phyloP scores from a whole-genome alignment of 2,113 vertebrate genomes.

The Turnix velox region DNA sequence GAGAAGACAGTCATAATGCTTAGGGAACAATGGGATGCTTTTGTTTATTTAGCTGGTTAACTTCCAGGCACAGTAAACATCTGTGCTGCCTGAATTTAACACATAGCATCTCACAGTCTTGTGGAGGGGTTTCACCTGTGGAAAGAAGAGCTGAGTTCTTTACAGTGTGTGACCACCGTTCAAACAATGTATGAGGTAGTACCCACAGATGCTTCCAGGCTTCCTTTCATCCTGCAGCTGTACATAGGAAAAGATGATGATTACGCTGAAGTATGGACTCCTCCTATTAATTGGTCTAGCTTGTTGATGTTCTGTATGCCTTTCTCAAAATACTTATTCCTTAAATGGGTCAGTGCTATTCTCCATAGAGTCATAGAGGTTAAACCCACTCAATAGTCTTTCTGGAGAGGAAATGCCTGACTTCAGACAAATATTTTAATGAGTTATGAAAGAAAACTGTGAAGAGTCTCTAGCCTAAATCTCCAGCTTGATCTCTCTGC shows the following conservation, averaged over 20 bases:
- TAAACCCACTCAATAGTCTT: neutral
- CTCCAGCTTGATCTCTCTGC: neutral
- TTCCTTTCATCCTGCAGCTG: neutral
- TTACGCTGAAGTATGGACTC: neutral
- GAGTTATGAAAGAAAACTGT: neutral
- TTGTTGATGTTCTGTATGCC: accelerated
- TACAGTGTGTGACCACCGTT: accelerated
- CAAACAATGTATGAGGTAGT: neutral
- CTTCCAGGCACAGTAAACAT: neutral
- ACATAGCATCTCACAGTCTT: neutral
- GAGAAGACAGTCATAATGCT: neutral
- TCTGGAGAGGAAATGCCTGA: neutral
- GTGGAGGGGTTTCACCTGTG: neutral
- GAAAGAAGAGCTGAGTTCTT: neutral
- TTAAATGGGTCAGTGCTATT: neutral
- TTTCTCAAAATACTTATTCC: neutral
- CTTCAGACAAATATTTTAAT: neutral
- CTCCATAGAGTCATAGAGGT: neutral
- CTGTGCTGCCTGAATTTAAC: neutral
- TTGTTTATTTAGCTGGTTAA: neutral
- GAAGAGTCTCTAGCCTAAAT: neutral
- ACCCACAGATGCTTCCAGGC: neutral
- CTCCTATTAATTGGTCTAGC: neutral
- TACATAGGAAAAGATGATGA: neutral
- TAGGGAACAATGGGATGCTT: neutral